Evolutionary conservation across 1,140 invertebrate species (phyloP), one percentile per base, ranked within the genome.

Genomic region (Polypedilum pembai): DNA sequence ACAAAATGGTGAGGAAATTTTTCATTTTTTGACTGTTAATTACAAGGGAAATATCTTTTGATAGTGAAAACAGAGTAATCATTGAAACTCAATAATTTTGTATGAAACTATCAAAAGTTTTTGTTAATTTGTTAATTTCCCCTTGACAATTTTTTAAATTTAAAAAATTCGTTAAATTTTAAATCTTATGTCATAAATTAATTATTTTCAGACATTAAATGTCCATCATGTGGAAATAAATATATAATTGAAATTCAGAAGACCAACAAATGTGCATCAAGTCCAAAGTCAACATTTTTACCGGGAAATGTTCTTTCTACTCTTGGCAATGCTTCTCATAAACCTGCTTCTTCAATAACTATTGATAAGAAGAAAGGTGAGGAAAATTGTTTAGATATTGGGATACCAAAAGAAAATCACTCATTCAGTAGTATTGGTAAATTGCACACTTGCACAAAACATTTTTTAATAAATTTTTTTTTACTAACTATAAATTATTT

Each of bases 171-270:
- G 41, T 21, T 20, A 33, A 17, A 66, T 40, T 33, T 33, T 33
- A 74, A 56, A 74, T 63, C 7, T 66, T 66, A 3, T 17, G 18
- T 10, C 24, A n/a, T 20, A 12, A 73, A 33, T 15, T 3, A 12
- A 8, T 76, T 75, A 78, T 56, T 77, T 77, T 66, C 33, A 83
- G 85, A 78, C 75, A 76, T 78, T 7, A 83, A 82, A 41, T 89
- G 88, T 79, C 87, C 86, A n/a, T 83, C 84, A 10, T 89, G 88
- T 77, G 79, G 83, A 21, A 88, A 87, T 76, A 84, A 80, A 0
- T 79, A 87, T 56, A 85, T 89, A 15, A 83, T 87, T 10, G 84
- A 88, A 82, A 77, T 82, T 10, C 77, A 77, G 15, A 78, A 82
- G 21, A 74, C 78, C 7, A 76, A 77, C 8, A 73, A 78, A 5